Conservation (phyloP, 2,888 invertebrate genomes). For the Punctoribates punctum region DNA sequence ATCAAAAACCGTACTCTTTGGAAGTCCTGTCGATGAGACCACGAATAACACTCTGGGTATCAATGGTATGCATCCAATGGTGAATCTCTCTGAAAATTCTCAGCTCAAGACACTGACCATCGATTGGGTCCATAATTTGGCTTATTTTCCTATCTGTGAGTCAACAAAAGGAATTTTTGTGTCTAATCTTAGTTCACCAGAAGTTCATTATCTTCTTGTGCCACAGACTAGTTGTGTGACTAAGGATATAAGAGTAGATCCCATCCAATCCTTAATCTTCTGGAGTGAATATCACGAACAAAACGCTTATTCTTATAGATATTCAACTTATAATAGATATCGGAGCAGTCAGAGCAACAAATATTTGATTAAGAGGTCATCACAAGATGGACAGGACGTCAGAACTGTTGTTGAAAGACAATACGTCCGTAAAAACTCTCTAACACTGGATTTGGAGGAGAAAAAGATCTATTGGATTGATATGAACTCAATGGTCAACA, state of each 20-base stretch:
- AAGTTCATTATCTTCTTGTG: neutral
- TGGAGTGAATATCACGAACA: neutral
- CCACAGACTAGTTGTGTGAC: neutral
- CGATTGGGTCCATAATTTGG: constrained; percentile 13
- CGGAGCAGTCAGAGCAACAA: neutral
- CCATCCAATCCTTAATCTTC: neutral
- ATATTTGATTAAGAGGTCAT: neutral
- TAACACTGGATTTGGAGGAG: neutral
- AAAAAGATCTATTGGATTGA: neutral
- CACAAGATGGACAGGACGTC: neutral
- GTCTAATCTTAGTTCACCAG: neutral
- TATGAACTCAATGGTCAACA: neutral
- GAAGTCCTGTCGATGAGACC: neutral
- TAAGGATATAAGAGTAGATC: constrained; percentile 1
- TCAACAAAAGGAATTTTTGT: neutral
- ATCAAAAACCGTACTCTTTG: neutral
- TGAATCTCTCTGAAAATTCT: neutral
- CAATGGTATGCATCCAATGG: neutral
- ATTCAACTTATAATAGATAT: neutral
- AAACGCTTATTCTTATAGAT: neutral
- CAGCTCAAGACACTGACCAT: neutral
- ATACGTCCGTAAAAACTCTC: neutral
- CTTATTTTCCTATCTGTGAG: neutral
- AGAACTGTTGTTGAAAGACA: neutral
- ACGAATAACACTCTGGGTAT: neutral